These are phyloP conservation scores for Scopus umbretta DNA, from an alignment of 2,113 vertebrate species.

Conservation along the genomic window DNA sequence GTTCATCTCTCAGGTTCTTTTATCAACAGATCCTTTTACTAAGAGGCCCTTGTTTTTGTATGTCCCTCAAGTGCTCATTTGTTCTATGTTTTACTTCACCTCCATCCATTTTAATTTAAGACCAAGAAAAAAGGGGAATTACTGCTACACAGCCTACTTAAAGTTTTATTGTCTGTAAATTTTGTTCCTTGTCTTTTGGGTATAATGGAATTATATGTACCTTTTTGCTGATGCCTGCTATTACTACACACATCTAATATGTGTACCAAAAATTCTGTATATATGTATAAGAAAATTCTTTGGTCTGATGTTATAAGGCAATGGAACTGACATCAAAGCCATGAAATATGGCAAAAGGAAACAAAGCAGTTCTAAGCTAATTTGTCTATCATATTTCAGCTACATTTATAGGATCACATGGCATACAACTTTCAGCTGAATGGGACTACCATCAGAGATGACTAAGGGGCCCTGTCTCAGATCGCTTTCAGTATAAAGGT, in stretches of 20 bases:
- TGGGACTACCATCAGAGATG: neutral
- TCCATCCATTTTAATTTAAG: neutral
- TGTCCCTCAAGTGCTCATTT: neutral
- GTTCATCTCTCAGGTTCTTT: neutral
- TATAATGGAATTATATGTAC: neutral
- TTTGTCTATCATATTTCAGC: neutral
- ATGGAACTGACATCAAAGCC: neutral
- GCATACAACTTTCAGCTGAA: neutral
- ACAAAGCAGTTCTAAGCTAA: neutral
- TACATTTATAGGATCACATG: neutral
- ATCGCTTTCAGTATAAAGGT: neutral
- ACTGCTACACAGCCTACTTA: neutral
- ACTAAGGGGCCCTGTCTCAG: neutral
- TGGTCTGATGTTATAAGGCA: neutral
- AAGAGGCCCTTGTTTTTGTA: neutral
- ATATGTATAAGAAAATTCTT: neutral
- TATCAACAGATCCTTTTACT: neutral
- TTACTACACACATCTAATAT: neutral
- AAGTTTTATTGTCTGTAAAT: neutral
- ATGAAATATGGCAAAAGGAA: neutral
- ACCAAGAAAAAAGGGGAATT: neutral
- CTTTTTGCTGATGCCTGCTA: neutral
- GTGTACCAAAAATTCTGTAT: neutral
- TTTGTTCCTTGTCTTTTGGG: neutral
- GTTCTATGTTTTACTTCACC: neutral